A percentile compares a stretch with the other conserved stretches of the same genome.
phyloP scores from a whole-genome alignment of 2,797 vertebrate species.

The Podarcis siculus region DNA sequence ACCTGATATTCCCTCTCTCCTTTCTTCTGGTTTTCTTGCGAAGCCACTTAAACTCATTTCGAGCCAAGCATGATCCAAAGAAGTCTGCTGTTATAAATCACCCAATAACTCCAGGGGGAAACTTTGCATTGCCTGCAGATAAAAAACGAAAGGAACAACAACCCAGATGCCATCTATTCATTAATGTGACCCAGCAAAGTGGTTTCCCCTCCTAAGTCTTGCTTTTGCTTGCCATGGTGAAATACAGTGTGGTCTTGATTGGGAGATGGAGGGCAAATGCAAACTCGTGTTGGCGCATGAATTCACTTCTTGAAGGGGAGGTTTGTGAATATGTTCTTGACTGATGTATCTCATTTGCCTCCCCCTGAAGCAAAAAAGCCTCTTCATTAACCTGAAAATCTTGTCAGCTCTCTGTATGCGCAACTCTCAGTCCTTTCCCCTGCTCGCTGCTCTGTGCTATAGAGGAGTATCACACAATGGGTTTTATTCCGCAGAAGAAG shows the following conservation, averaged over 20 bases:
- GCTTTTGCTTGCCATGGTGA: conserved; percentile 17
- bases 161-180: conserved; percentile 52
- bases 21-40: conserved; percentile 27
- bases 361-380: conserved; percentile 56
- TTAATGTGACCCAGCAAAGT: conserved; percentile 33
- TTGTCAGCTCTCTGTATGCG: conserved; percentile 76
- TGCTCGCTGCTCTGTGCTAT: conserved; percentile 80
- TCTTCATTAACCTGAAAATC: conserved; percentile 74
- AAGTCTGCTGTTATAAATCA: conserved; percentile 34
- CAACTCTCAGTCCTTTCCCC: conserved; percentile 76
- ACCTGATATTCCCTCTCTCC: conserved; percentile 25
- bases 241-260: conserved; percentile 28
- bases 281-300: conserved; percentile 16
- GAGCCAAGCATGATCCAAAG: conserved; percentile 40
- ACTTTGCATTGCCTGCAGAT: conserved; percentile 7
- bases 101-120: conserved; percentile 20
- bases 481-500: conserved; percentile 44
- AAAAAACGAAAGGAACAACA: neutral
- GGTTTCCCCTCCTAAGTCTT: conserved; percentile 33
- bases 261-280: conserved; percentile 14
- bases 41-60: conserved; percentile 53
- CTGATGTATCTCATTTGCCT: conserved; percentile 67
- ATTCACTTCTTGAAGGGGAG: conserved; percentile 1
- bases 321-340: conserved; percentile 52
- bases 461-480: conserved; percentile 83